A percentile compares a stretch with the other conserved stretches of the same genome.
These are phyloP conservation scores for Drosophila gunungcola DNA, from an alignment of 1,140 invertebrate genomes.

Conservation along the genomic window DNA sequence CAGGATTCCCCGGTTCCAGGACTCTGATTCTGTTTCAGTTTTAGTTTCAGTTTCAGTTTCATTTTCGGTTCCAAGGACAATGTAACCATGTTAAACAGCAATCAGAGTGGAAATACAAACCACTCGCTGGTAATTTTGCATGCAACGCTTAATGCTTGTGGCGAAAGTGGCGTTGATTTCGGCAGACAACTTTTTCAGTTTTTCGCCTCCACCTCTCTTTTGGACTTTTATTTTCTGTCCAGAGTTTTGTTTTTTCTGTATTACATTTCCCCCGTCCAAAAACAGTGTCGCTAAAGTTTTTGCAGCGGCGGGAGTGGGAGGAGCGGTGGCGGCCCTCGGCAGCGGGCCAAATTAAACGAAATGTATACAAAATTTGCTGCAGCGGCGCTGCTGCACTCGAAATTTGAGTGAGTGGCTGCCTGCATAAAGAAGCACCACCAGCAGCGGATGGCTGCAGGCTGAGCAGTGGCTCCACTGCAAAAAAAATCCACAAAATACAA, in stretches of 20 bases:
- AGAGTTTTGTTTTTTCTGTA: conserved; percentile 28
- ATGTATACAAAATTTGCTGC: conserved; percentile 80
- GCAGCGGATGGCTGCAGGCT: conserved; percentile 21
- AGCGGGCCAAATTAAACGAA: conserved; percentile 75
- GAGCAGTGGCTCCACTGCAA: not conserved
- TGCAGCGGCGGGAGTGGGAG: not conserved
- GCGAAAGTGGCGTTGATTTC: conserved; percentile 81
- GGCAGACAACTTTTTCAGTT: conserved; percentile 69
- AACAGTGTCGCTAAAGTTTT: conserved; percentile 73
- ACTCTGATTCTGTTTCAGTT: conserved; percentile 51
- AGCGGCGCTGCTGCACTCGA: conserved; percentile 73
- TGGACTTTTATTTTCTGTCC: conserved; percentile 7
- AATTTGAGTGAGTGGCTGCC: conserved; percentile 79
- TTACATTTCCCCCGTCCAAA: conserved; percentile 25
- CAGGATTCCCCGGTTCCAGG: conserved; percentile 52
- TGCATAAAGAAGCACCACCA: conserved; percentile 64
- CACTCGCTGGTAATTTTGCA: conserved; percentile 82
- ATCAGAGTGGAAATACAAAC: conserved; percentile 83
- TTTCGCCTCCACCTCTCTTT: conserved; percentile 1
- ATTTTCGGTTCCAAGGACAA: conserved; percentile 73
- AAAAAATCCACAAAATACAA: not conserved
- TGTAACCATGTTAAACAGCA: conserved; percentile 83
- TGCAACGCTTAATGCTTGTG: conserved; percentile 81
- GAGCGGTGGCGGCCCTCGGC: conserved; percentile 25
- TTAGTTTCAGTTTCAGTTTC: conserved; percentile 50